phyloP scores from a whole-genome alignment of 2,797 vertebrate species.

The Pangasius mekongensis region DNA sequence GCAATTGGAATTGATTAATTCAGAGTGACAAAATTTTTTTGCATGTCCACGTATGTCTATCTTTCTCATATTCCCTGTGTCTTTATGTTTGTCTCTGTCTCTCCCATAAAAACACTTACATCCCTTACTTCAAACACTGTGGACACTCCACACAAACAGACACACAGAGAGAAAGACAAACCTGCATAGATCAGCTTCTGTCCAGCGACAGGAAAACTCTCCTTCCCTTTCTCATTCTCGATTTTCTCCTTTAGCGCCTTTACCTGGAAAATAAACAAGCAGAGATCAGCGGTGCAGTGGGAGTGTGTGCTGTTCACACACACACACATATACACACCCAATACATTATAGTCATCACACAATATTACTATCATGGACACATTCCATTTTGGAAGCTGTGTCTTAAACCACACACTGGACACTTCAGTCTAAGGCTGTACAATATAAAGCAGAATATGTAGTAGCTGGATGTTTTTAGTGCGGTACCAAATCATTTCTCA shows the following conservation, averaged over 20 bases:
- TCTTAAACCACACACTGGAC: background rate
- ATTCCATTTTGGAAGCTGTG: background rate
- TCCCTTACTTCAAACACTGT: background rate
- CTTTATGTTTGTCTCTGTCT: background rate
- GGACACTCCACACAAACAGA: background rate
- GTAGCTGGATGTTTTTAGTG: background rate
- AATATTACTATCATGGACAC: background rate
- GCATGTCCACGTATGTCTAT: background rate
- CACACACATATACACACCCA: background rate
- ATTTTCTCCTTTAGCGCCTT: conserved; percentile 93
- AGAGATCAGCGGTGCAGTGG: background rate
- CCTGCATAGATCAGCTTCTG: conserved; percentile 98
- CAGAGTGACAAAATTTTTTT: background rate
- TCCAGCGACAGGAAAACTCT: conserved; percentile 88
- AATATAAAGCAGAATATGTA: background rate
- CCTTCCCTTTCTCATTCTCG: conserved; percentile 91
- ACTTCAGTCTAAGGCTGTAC: background rate
- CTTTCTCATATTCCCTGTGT: background rate
- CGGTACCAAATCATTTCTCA: background rate
- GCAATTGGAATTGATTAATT: background rate
- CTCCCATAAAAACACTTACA: background rate
- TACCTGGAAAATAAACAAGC: conserved; percentile 75
- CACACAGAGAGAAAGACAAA: conserved; percentile 60
- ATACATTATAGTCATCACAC: background rate
- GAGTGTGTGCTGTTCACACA: background rate